A percentile compares a stretch with the other conserved stretches of the same genome.
Evolutionary conservation across 2,888 invertebrate species (phyloP).

Genomic region (Smittia aterrima): DNA sequence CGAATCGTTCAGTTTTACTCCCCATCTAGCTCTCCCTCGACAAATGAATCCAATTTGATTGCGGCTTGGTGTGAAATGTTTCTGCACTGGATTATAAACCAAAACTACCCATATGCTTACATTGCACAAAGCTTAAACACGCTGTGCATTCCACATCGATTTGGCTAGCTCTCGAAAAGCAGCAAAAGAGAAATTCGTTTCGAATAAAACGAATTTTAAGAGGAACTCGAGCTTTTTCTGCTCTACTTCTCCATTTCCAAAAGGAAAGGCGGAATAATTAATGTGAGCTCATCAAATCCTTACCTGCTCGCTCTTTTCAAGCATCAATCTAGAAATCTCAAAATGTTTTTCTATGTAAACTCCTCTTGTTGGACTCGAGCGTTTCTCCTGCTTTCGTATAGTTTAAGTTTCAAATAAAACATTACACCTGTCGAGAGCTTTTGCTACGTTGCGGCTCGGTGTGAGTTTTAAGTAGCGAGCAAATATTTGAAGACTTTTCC

Average conservation of each 20-base stretch:
- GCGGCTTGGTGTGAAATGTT: neutral
- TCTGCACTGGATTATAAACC: neutral
- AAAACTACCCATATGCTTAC: neutral
- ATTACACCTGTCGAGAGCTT: neutral
- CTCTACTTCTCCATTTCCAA: neutral
- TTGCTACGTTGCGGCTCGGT: too few relatives aligned
- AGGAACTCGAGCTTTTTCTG: neutral
- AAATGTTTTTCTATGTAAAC: neutral
- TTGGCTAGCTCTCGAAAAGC: neutral
- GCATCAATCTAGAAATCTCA: neutral
- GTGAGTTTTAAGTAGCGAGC: neutral
- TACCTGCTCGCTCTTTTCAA: neutral
- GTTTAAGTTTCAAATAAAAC: neutral
- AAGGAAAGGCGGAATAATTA: neutral
- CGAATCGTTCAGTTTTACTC: neutral
- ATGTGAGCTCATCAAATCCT: neutral
- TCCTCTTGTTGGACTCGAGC: neutral
- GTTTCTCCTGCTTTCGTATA: neutral
- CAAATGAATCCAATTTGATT: constrained; percentile 18
- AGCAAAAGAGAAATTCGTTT: too few relatives aligned
- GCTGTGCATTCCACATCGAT: neutral
- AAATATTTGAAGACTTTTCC: neutral
- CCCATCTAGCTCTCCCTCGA: neutral
- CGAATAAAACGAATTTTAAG: too few relatives aligned
- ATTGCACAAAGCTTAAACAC: neutral